Base-by-base conservation (phyloP, 1,140 invertebrate species). In the Wasmannia auropunctata region DNA sequence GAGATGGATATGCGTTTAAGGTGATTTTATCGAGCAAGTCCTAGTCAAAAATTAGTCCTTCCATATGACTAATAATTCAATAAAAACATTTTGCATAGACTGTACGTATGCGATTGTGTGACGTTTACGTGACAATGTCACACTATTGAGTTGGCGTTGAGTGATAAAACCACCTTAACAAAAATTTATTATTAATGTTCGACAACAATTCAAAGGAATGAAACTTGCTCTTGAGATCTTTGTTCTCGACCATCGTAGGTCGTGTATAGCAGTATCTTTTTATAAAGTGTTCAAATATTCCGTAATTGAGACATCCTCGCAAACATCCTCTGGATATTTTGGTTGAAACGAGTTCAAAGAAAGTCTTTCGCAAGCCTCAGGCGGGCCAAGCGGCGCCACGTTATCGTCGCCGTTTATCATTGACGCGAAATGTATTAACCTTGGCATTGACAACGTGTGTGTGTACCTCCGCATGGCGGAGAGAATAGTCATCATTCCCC, bases 381-480 rank as follows among this genome's bases (percentile, higher is more conserved):
- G 16, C 14, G 37, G 14, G 28, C 14, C 22, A 65, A 22, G 10
- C 25, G 25, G 4, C 3, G 11, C 25, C 0, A 54, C 31, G 70
- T 80, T 19, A 37, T 54, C 25, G 14, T 51, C 14, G 10, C 34
- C n/a, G 31, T 1, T 49, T n/a, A n/a, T 34, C n/a, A 3, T 51
- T 76, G 43, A 19, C 65, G 22, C 5, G 25, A 2, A 31, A 11
- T 69, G 14, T 40, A 25, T 6, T 14, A 56, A 70, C 63, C 77
- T 81, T 70, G 77, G 34, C 77, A 81, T 70, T 81, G 22, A 80
- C 34, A 40, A 40, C 19, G 16, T 8, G 22, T 7, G 4, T 14
- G 3, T 14, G n/a, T 54, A 69, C 11, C 22, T 22, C 19, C 11
- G 25, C 22, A 7, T 54, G 16, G 19, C 77, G 4, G 2, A 22